Percentiles rank a stretch among this genome's conserved stretches.
phyloP scores from a whole-genome alignment of 2,113 vertebrate species.

The Falco punctatus region DNA sequence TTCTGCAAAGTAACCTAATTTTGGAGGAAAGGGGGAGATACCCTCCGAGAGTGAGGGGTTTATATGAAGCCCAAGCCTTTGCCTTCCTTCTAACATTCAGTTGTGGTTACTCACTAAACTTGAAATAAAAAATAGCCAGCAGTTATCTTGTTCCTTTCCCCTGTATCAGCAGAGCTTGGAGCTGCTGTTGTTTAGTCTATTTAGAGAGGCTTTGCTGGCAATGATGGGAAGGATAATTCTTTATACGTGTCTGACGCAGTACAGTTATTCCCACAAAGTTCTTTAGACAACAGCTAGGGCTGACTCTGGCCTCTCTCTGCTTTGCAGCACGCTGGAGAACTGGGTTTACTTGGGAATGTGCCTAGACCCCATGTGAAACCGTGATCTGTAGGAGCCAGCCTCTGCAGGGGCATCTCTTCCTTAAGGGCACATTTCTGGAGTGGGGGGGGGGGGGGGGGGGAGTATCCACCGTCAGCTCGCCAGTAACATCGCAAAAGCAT shows the following conservation, averaged over 20 bases:
- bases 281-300: background rate
- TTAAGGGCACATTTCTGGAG: rapidly evolving
- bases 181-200: background rate
- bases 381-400: rapidly evolving
- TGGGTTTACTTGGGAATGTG: background rate
- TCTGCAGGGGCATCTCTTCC: rapidly evolving
- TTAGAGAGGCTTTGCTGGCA: background rate
- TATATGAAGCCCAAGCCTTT: background rate
- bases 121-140: background rate
- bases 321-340: rapidly evolving
- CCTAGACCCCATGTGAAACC: rapidly evolving
- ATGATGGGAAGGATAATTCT: rapidly evolving
- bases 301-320: background rate
- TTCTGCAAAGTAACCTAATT: background rate
- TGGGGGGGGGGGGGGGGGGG: background rate
- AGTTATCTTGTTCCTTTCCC: background rate
- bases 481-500: rapidly evolving
- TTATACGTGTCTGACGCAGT: rapidly evolving
- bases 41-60: rapidly evolving
- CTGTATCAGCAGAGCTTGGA: rapidly evolving
- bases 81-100: background rate
- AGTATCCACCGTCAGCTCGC: background rate
- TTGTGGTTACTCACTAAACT: rapidly evolving
- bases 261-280: background rate
- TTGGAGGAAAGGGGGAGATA: background rate